Conservation (phyloP, 37 sponge, comb jelly and placozoan species). For the Cladorhizidae sp. region DNA sequence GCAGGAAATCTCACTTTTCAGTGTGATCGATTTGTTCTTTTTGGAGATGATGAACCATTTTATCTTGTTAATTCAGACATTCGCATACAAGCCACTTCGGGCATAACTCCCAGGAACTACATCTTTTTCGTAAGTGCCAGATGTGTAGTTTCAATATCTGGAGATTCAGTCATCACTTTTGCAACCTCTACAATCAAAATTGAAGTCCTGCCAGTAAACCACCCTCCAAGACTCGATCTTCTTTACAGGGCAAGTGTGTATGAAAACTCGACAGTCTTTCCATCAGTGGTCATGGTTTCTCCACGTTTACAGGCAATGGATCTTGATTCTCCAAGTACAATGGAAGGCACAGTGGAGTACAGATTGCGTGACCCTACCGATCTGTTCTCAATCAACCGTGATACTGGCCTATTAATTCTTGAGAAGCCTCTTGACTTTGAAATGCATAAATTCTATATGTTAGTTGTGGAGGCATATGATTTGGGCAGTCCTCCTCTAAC, state of each 20-base stretch:
- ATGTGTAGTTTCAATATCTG: neutral
- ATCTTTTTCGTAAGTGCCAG: conserved; percentile 7
- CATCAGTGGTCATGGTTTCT: conserved; percentile 13
- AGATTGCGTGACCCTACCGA: conserved; percentile 16
- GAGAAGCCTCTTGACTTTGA: conserved; percentile 12
- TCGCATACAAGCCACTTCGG: neutral
- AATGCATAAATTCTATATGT: neutral
- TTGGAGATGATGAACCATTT: neutral
- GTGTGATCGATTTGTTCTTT: neutral
- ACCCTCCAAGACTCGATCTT: conserved; percentile 27
- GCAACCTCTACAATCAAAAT: conserved; percentile 9
- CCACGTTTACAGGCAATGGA: conserved; percentile 41
- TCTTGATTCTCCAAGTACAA: conserved; percentile 34
- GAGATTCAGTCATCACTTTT: too few relatives aligned
- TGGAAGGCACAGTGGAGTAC: conserved; percentile 64
- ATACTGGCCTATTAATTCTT: neutral
- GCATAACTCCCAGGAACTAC: neutral
- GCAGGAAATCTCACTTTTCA: neutral
- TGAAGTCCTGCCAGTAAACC: conserved; percentile 63
- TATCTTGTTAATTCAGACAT: neutral
- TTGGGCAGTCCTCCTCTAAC: conserved; percentile 43
- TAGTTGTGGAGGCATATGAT: conserved; percentile 62
- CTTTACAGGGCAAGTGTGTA: conserved; percentile 21
- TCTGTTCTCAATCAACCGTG: conserved; percentile 31
- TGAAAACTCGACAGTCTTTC: conserved; percentile 36